Base-by-base conservation (phyloP, 2,888 invertebrate genomes). In the Ceraclea dissimilis region DNA sequence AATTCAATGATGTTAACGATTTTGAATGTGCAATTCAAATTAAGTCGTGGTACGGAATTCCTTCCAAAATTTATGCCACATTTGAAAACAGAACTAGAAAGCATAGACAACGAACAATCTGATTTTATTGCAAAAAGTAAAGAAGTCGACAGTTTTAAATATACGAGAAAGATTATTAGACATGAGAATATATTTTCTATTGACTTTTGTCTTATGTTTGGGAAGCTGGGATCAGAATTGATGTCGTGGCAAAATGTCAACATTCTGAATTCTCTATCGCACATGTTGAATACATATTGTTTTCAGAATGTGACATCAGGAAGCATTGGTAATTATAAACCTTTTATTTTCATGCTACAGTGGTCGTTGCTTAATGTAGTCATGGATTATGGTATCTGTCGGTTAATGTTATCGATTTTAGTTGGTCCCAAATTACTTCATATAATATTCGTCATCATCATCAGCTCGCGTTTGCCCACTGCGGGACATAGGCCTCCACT, bases 221-320 rank as follows among this genome's bases (percentile, higher is more conserved):
- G 77, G 2, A 73, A 68, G 57, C 63, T 73, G 53, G 74, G 74
- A 2, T 71, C 72, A 0, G 76, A 77, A 57, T 63, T 78, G 22
- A 72, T 76, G 74, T 76, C 75, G 34, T 70, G 77, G 54, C 76
- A 77, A 59, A 76, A 72, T 63, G 72, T 70, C 39, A 75, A 76
- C 19, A 63, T 77, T 13, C 64, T 78, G 17, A 62, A 70, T 22
- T 67, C 66, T 2, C 61, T 78, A 16, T 73, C 72, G 54, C 73
- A 71, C 46, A 71, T 74, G 66, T 69, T 78, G 50, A 71, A 75
- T 58, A 69, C 69, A 17, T 66, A 72, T 63, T 75, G 74, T 56
- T 63, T 78, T 11, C 64, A 68, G 64, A 67, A 67, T 66, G 65
- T 77, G 2, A 71, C 73, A 66, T 71, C 71, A 65, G 71, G 69